These are phyloP conservation scores for Cephus rjabovi DNA, from an alignment of 2,888 invertebrate species.

Conservation along the genomic window DNA sequence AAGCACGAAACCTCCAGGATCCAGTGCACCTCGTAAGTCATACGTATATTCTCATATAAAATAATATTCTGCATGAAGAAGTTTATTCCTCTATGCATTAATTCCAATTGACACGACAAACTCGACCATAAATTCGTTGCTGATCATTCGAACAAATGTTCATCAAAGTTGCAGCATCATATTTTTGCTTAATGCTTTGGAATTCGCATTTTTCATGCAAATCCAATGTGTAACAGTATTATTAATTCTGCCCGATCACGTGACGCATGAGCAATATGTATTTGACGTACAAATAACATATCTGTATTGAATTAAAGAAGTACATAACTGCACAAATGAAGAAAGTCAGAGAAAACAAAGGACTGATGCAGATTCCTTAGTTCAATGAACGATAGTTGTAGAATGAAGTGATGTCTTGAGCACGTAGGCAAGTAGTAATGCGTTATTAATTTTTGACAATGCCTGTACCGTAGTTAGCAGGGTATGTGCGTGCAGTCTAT, in stretches of 20 bases:
- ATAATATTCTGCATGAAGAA: not conserved
- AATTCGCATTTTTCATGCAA: not conserved
- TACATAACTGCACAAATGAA: not conserved
- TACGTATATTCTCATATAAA: not conserved
- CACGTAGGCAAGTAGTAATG: not conserved
- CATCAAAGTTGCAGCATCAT: not conserved
- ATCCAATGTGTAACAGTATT: not conserved
- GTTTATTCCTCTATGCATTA: not conserved
- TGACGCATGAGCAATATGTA: not conserved
- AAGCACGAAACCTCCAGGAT: constrained; percentile 58
- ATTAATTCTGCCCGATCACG: not conserved
- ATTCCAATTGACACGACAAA: not conserved
- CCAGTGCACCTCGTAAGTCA: constrained; percentile 61
- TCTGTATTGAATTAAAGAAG: not conserved
- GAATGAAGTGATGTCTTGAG: not conserved
- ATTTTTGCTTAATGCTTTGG: not conserved
- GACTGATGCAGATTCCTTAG: not conserved
- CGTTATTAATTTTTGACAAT: not conserved
- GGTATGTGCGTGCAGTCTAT: not conserved
- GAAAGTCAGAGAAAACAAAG: not conserved
- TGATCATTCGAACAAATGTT: not conserved
- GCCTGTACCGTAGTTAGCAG: not conserved
- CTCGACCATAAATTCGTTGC: not conserved
- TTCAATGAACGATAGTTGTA: not conserved
- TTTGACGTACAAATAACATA: not conserved